Percentiles rank a stretch among this genome's conserved stretches.
These are phyloP conservation scores for Osedax frankpressi DNA, from an alignment of 2,888 invertebrate species.

Conservation along the genomic window DNA sequence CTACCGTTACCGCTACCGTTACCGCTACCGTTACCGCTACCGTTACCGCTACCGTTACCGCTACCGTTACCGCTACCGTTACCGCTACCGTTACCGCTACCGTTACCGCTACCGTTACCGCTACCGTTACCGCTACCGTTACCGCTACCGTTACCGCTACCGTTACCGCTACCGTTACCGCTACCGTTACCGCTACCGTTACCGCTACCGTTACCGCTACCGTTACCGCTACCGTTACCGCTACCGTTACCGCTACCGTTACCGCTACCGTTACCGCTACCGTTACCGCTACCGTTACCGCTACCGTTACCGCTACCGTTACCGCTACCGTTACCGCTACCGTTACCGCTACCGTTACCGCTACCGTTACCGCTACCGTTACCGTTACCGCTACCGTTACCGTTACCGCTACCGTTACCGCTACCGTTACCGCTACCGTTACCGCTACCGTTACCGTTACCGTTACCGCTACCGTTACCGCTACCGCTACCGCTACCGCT, in stretches of 20 bases:
- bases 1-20: slow-evolving; percentile 8
- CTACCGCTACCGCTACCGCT: slow-evolving; percentile 11
- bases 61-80: slow-evolving; percentile 8
- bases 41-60: slow-evolving; percentile 7
- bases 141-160: slow-evolving; percentile 9
- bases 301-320: slow-evolving; percentile 9
- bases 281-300: slow-evolving; percentile 8
- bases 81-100: neutral
- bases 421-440: slow-evolving; percentile 2
- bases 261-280: slow-evolving; percentile 12
- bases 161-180: slow-evolving; percentile 9
- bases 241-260: slow-evolving; percentile 12
- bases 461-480: slow-evolving; percentile 9
- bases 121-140: slow-evolving; percentile 6
- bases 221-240: neutral
- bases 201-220: slow-evolving; percentile 10
- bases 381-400: slow-evolving; percentile 9
- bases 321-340: slow-evolving; percentile 6
- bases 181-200: slow-evolving; percentile 9
- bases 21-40: slow-evolving; percentile 10
- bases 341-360: neutral
- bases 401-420: slow-evolving; percentile 2
- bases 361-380: slow-evolving; percentile 9
- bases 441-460: slow-evolving; percentile 12
- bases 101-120: neutral